phyloP scores from a whole-genome alignment of 2,888 invertebrate genomes.

The Pemphredon lugubris region DNA sequence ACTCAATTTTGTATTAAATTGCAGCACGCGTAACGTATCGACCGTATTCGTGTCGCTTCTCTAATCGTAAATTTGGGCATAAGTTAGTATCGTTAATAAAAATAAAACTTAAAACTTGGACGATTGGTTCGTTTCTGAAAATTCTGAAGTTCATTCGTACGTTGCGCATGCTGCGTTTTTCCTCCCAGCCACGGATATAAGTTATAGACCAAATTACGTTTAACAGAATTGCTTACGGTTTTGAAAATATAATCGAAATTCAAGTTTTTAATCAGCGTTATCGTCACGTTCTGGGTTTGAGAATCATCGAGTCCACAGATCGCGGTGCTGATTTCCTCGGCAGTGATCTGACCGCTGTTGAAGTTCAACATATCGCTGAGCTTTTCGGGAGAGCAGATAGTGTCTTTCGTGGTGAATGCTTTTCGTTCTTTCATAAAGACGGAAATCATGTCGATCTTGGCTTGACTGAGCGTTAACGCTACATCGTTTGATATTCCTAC shows the following conservation, averaged over 20 bases:
- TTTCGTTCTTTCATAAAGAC: slow-evolving; percentile 73
- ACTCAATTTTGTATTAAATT: too few relatives aligned
- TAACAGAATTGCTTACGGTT: slow-evolving; percentile 59
- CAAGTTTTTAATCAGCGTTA: slow-evolving; percentile 81
- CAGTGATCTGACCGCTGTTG: slow-evolving; percentile 59
- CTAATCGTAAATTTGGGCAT: too few relatives aligned
- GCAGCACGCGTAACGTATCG: too few relatives aligned
- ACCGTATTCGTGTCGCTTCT: too few relatives aligned
- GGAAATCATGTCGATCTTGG: slow-evolving; percentile 76
- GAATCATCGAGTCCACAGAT: slow-evolving; percentile 82
- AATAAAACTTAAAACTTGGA: too few relatives aligned
- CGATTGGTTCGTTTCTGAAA: too few relatives aligned
- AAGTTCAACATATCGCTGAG: slow-evolving; percentile 73
- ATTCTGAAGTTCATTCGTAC: too few relatives aligned
- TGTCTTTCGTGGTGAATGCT: slow-evolving; percentile 71
- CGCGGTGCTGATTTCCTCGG: slow-evolving; percentile 79
- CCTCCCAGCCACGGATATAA: too few relatives aligned
- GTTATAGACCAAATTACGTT: too few relatives aligned
- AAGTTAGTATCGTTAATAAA: too few relatives aligned
- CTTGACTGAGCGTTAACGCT: slow-evolving; percentile 65
- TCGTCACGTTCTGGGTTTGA: slow-evolving; percentile 79
- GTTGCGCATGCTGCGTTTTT: too few relatives aligned
- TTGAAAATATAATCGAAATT: slow-evolving; percentile 79
- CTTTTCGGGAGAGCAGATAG: slow-evolving; percentile 74
- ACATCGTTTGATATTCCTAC: slow-evolving; percentile 67